Evolutionary conservation across 2,113 vertebrate genomes (phyloP).

Genomic region (Trachemys scripta): DNA sequence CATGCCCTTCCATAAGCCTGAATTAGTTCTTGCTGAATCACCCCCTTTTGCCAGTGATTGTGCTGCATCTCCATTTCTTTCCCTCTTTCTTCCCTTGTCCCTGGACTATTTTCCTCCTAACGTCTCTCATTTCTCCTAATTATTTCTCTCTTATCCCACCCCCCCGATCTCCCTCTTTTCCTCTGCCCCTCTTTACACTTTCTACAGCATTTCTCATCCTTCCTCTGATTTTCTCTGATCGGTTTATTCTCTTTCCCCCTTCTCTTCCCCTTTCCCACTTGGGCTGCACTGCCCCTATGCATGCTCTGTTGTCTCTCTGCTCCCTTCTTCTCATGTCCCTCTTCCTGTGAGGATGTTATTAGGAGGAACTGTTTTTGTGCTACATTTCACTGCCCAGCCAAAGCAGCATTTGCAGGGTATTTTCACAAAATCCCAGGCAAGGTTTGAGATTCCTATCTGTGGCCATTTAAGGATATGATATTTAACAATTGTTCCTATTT

Average conservation of each 20-base stretch:
- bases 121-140: not conserved
- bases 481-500: not conserved
- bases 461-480: not conserved
- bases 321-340: not conserved
- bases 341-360: fast-evolving
- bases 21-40: not conserved
- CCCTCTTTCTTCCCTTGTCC: not conserved
- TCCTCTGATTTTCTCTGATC: fast-evolving
- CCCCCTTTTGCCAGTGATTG: not conserved
- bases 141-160: not conserved
- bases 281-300: not conserved
- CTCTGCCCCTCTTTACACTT: not conserved
- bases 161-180: not conserved
- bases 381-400: not conserved
- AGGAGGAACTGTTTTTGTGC: not conserved
- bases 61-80: slow-evolving; percentile 10
- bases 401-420: not conserved
- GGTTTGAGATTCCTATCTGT: not conserved
- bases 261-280: not conserved
- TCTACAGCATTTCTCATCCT: not conserved
- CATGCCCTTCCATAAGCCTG: not conserved
- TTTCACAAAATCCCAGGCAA: not conserved
- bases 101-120: not conserved
- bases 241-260: not conserved
- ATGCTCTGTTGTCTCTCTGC: not conserved